Percentiles rank a stretch among this genome's conserved stretches.
Evolutionary conservation across 2,797 vertebrate genomes (phyloP).

Genomic region (Cirrhinus molitorella): DNA sequence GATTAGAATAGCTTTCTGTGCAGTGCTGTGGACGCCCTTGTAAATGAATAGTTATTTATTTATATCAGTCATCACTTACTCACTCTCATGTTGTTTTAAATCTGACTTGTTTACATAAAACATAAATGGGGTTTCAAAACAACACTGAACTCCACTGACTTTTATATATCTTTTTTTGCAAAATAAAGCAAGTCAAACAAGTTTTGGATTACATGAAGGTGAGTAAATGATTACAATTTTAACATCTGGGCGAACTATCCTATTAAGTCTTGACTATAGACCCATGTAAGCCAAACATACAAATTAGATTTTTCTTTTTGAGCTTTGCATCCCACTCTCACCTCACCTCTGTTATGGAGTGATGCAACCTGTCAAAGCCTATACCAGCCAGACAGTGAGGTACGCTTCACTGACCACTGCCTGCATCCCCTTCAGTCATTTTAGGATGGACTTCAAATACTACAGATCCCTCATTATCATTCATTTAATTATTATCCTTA

Average conservation of each 20-base stretch:
- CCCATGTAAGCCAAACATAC: not conserved
- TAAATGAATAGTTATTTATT: not conserved
- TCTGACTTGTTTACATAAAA: not conserved
- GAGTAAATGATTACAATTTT: not conserved
- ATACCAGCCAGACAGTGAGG: conserved; percentile 8
- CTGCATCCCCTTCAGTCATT: not conserved
- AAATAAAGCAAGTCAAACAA: not conserved
- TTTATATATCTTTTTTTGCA: not conserved
- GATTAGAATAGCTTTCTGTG: not conserved
- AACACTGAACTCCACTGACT: not conserved
- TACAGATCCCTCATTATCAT: not conserved
- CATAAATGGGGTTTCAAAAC: not conserved
- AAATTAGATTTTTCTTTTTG: not conserved
- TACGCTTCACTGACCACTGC: not conserved
- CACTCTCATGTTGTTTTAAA: not conserved
- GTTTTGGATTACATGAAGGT: not conserved
- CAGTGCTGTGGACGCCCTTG: not conserved
- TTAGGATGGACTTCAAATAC: not conserved
- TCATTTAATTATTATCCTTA: not conserved
- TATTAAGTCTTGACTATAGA: not conserved
- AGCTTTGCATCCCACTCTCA: conserved; percentile 6
- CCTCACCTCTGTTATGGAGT: not conserved
- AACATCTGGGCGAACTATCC: not conserved
- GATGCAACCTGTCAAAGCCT: conserved; percentile 7
- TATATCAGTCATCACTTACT: not conserved